phyloP scores from a whole-genome alignment of 2,888 invertebrate species.

The Cheilosia urbana region DNA sequence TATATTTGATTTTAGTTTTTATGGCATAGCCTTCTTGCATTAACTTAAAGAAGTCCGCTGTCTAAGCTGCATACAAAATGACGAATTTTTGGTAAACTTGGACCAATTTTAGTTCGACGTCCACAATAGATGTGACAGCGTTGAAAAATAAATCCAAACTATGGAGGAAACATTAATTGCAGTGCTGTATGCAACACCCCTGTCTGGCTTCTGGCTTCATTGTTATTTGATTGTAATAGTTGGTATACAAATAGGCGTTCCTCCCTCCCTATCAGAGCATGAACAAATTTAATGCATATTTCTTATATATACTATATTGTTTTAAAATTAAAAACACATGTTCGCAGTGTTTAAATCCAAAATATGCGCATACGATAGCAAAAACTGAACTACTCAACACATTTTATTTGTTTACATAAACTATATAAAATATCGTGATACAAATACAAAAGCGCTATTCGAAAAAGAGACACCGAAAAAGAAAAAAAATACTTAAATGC shows the following conservation, averaged over 20 bases:
- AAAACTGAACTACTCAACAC: slow-evolving; percentile 42
- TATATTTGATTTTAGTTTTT: not conserved
- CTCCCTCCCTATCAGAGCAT: slow-evolving; percentile 32
- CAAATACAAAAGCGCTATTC: slow-evolving; percentile 51
- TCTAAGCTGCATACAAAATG: slow-evolving; percentile 1
- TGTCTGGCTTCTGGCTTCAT: not conserved
- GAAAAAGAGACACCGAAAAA: slow-evolving; percentile 11
- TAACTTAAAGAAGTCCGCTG: slow-evolving; percentile 13
- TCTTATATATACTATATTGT: slow-evolving; percentile 31
- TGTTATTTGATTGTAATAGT: not conserved
- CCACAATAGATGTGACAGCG: not conserved
- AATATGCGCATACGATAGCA: slow-evolving; percentile 51
- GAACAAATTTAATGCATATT: slow-evolving; percentile 30
- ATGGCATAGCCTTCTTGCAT: slow-evolving; percentile 24
- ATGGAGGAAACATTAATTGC: not conserved
- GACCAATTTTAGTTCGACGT: slow-evolving; percentile 19
- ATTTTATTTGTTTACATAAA: slow-evolving; percentile 53
- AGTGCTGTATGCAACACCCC: not conserved
- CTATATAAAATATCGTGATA: slow-evolving; percentile 65
- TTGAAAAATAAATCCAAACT: no score
- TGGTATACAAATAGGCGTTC: not conserved
- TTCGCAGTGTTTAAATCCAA: slow-evolving; percentile 29
- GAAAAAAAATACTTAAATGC: slow-evolving; percentile 29
- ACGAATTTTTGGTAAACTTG: slow-evolving; percentile 1
- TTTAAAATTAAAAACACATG: slow-evolving; percentile 20